phyloP scores from a whole-genome alignment of 2,888 invertebrate genomes.

The Trichogramma evanescens region DNA sequence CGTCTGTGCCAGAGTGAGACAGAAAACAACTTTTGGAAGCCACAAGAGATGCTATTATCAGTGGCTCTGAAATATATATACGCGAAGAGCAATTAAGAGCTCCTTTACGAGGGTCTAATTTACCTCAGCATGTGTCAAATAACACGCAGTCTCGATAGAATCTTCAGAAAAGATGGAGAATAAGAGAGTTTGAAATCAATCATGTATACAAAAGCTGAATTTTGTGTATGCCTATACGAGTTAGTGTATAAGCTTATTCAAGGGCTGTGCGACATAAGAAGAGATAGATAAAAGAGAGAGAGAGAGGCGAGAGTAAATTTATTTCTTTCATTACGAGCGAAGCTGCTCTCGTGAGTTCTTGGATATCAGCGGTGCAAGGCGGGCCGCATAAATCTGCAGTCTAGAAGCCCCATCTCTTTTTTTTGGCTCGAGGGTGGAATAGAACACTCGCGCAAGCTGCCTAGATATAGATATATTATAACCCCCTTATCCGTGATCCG shows the following conservation, averaged over 20 bases:
- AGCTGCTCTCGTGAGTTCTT: conserved; percentile 44
- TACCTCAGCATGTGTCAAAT: conserved; percentile 20
- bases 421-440: conserved; percentile 25
- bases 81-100: conserved; percentile 19
- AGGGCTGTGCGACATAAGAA: too few species aligned
- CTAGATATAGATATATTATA: conserved; percentile 13
- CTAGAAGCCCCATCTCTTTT: conserved; percentile 27
- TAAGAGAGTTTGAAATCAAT: neutral
- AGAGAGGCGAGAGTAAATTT: conserved; percentile 37
- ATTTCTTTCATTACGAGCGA: conserved; percentile 48
- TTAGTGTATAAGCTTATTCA: too few species aligned
- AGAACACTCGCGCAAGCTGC: conserved; percentile 16
- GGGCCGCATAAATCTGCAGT: conserved; percentile 46
- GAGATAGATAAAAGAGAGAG: neutral
- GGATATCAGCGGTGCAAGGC: conserved; percentile 46
- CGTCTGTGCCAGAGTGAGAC: too few species aligned
- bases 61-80: neutral
- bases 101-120: conserved; percentile 23
- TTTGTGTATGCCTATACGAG: conserved; percentile 3
- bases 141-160: conserved; percentile 2
- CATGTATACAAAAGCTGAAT: neutral
- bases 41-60: too few species aligned
- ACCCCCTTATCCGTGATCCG: conserved; percentile 10
- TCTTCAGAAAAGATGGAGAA: conserved; percentile 13
- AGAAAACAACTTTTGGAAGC: too few species aligned